Base-by-base conservation (phyloP, 2,888 invertebrate genomes). In the Hypsopygia costalis region DNA sequence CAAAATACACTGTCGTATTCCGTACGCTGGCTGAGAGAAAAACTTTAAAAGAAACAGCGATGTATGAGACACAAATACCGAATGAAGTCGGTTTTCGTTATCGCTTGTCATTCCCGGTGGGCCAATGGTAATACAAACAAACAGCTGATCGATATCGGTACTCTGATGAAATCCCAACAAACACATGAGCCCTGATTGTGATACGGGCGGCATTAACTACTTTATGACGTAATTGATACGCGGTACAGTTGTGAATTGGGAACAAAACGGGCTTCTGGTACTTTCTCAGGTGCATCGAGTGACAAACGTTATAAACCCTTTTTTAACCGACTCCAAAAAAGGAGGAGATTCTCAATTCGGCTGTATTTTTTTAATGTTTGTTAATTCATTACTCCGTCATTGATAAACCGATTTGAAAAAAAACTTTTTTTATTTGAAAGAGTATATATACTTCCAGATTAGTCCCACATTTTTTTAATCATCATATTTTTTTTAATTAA, bases 91-190 rank as follows among this genome's bases (percentile, higher is more conserved):
- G 2, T 4, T 25, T 3, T 25, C 6, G 6, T 25, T 25, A n/a
- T 25, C 25, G 25, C 6, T 8, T 6, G 25, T 7, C n/a, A 25
- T 25, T 25, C 25, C 2, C 7, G 7, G 25, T 25, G n/a, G 25
- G 1, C 25, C 25, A 58, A 53, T 53, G 57, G 64, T 62, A 69
- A 75, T 65, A 53, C 74, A 80, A 80, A 81, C 77, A 81, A 82
- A 80, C 78, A 81, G 65, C 73, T 81, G 72, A 81, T 82, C 76
- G 69, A 79, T 80, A 74, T 58, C 62, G 47, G 45, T 47, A 48
- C 49, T 55, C 51, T 58, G 57, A 62, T 62, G 49, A 55, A 53
- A 51, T 50, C 55, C 55, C 51, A 46, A 43, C 46, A 49, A 55
- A 44, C 44, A 51, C 45, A 51, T 47, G 44, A 44, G 47, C 41